Base-by-base conservation (phyloP, 2,113 vertebrate species). In the Mesocricetus auratus region DNA sequence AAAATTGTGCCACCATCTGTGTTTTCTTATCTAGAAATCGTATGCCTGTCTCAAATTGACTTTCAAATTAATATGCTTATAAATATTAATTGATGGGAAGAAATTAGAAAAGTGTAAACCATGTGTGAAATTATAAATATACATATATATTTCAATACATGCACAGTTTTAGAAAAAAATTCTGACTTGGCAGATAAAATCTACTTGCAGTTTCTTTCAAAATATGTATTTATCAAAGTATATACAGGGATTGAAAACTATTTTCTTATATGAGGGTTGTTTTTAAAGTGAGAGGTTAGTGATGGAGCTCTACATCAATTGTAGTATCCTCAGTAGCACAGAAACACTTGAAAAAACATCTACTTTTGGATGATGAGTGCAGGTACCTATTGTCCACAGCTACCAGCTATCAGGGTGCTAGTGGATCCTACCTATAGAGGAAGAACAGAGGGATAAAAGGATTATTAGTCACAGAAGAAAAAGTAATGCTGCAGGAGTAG, bases 31-130 rank as follows among this genome's bases (percentile, higher is more conserved):
- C 97, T 96, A 89, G 88, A 97, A 87, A 93, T 86, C 82, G 21
- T 96, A 91, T 96, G 90, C 58, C 45, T 81, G n/a, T 68, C 68
- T 97, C 78, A 96, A 73, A 97, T 89, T 96, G 96, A 95, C 90
- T 98, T 98, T 88, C 82, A 97, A 95, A 97, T 97, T 95, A 97
- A 96, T 98, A 96, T 97, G 94, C 94, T 96, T 97, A 97, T 98
- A 96, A 97, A 97, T 97, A 97, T 98, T 97, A 97, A 97, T 96
- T 77, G 31, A 92, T 93, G 68, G 69, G 75, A 96, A 95, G 42
- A 96, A 96, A 96, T 95, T 90, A 96, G 73, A 92, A 93, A 95
- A 91, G 60, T 94, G 10, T 62, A 92, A 97, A 95, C 58, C 85
- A 42, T 90, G 66, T 95, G 64, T 96, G 95, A 96, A 78, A 86